Evolutionary conservation across 2,888 invertebrate species (phyloP), one percentile per base, ranked within the genome.

Genomic region (Oscheius sp.): DNA sequence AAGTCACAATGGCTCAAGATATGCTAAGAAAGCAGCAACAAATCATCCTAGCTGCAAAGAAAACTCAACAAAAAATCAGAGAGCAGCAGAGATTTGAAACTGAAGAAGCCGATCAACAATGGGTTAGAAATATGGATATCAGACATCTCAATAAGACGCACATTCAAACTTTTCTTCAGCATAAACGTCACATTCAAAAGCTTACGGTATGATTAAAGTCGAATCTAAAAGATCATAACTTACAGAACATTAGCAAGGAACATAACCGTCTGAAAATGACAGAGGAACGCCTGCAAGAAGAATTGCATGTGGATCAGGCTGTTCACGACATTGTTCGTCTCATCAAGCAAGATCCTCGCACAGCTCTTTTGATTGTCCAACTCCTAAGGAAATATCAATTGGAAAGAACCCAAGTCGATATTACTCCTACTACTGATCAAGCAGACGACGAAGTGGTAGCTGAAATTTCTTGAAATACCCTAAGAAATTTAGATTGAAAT

Each of bases 301-400:
- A 83, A 65, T 57, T 84, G 29, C 82, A 78, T 66, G 75, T 79
- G 42, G 78, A 79, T 53, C 84, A 81, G 27, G 85, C 86, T 0
- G 81, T 86, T 33, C 72, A 82, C 50, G 85, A 86, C 58, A 81
- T 86, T 64, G 81, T 80, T 8, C 79, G 84, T 25, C 53, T 76
- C 29, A 76, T 78, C 25, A 76, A 78, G 48, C 76, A 74, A 55
- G 83, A 86, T 58, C 74, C 81, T 5, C 69, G 81, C 29, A 80
- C 83, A 5, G 82, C 86, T 23, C 72, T 86, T 4, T 74, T 86
- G 27, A 84, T 86, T 31, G 84, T 86, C 1, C 83, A 83, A 10
- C 71, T 86, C 20, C 66, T 86, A 39, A 76, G 82, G 25, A 75
- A 78, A 27, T 84, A 80, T 64, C 82, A 84, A 33, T 64, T 78